Percentiles rank a stretch among this genome's conserved stretches.
These are phyloP conservation scores for Drosophila siamana DNA, from an alignment of 2,888 invertebrate genomes.

Conservation along the genomic window DNA sequence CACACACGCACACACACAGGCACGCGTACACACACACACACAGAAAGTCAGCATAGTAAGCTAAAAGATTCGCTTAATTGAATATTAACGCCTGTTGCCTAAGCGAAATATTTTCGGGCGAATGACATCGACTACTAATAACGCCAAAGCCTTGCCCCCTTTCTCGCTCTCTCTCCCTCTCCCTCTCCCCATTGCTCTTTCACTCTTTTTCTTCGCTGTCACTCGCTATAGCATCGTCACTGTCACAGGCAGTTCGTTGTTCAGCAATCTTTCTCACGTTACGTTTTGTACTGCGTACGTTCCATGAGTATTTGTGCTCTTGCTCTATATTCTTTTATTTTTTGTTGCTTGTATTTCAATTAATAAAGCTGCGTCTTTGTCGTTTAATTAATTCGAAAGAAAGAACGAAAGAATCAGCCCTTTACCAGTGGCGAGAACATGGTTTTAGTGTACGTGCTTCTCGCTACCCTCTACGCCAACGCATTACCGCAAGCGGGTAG, in stretches of 20 bases:
- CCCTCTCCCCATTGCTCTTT: not conserved
- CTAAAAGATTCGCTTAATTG: conserved; percentile 68
- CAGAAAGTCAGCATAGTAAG: not conserved
- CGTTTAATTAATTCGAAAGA: conserved; percentile 63
- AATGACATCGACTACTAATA: conserved; percentile 52
- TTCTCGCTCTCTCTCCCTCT: not conserved
- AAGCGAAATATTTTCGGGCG: conserved; percentile 54
- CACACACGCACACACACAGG: conserved; percentile 13
- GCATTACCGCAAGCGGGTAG: not conserved
- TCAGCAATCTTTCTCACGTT: conserved; percentile 49
- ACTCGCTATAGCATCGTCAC: too few species aligned
- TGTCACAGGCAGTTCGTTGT: too few species aligned
- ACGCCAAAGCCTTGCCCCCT: conserved; percentile 5
- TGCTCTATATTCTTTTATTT: conserved; percentile 24
- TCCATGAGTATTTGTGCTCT: conserved; percentile 10
- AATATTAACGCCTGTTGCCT: conserved; percentile 73
- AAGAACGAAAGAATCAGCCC: conserved; percentile 29
- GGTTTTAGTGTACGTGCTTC: not conserved
- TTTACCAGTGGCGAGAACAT: conserved; percentile 24
- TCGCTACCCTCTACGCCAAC: conserved; percentile 15
- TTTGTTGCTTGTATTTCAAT: conserved; percentile 77
- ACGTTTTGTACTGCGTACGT: too few species aligned
- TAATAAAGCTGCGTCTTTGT: conserved; percentile 72
- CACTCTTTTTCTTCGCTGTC: too few species aligned
- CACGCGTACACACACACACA: not conserved